These are phyloP conservation scores for Lonchura striata DNA, from an alignment of 2,113 vertebrate species.

Conservation along the genomic window DNA sequence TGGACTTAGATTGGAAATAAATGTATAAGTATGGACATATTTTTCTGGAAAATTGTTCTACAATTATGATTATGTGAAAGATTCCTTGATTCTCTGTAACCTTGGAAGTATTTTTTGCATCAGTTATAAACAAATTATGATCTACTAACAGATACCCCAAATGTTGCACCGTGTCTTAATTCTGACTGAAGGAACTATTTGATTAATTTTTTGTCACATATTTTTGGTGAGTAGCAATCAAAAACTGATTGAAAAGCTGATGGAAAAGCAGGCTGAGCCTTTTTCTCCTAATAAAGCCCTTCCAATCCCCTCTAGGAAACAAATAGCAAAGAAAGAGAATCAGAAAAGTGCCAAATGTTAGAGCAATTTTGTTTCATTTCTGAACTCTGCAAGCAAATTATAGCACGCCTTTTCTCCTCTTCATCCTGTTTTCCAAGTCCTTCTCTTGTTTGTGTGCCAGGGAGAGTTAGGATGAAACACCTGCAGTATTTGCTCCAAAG, in stretches of 20 bases:
- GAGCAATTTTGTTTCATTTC: not conserved
- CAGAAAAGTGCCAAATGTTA: not conserved
- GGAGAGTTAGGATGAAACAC: not conserved
- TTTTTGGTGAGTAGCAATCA: not conserved
- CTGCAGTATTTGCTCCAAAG: not conserved
- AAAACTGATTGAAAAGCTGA: not conserved
- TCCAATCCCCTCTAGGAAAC: not conserved
- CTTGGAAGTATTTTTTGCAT: not conserved
- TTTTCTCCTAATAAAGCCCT: not conserved
- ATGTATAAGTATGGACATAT: not conserved
- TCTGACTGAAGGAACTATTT: not conserved
- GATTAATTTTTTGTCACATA: not conserved
- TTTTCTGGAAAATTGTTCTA: not conserved
- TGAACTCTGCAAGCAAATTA: not conserved
- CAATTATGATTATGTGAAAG: not conserved
- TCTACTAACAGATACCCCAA: not conserved
- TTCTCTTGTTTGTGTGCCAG: not conserved
- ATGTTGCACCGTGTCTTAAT: not conserved
- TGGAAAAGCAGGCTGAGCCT: not conserved
- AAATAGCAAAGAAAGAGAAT: not conserved
- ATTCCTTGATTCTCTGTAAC: not conserved
- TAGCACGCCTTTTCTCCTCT: not conserved
- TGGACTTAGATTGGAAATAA: not conserved
- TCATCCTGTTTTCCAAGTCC: not conserved
- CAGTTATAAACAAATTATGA: not conserved